phyloP scores from a whole-genome alignment of 2,797 vertebrate genomes.

The Crenichthys baileyi region DNA sequence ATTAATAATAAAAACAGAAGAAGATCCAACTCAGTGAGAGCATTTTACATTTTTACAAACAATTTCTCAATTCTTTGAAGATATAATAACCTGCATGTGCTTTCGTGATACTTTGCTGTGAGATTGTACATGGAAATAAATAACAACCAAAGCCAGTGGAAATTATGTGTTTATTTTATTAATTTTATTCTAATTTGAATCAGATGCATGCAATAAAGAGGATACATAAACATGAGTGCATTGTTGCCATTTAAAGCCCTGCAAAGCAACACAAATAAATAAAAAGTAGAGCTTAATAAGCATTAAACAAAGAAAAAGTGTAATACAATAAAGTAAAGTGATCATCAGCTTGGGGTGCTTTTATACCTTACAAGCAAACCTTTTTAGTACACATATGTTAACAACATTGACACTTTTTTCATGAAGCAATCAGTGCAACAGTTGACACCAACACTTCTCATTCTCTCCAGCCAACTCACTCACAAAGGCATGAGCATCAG shows the following conservation, averaged over 20 bases:
- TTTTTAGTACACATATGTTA: neutral
- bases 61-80: neutral
- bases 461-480: slow-evolving; percentile 19
- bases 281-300: neutral
- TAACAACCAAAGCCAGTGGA: slow-evolving; percentile 12
- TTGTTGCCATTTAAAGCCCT: neutral
- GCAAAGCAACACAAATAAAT: neutral
- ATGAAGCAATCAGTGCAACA: slow-evolving; percentile 14
- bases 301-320: neutral
- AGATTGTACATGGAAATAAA: slow-evolving; percentile 12
- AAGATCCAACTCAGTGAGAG: neutral
- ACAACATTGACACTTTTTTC: neutral
- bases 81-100: neutral
- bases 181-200: neutral
- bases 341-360: too few relatives aligned
- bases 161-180: neutral
- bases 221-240: slow-evolving; percentile 4
- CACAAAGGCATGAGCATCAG: slow-evolving; percentile 14
- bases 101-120: slow-evolving; percentile 1
- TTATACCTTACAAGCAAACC: neutral
- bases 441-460: slow-evolving; percentile 10
- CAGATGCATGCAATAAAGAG: neutral
- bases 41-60: slow-evolving; percentile 8
- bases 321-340: neutral
- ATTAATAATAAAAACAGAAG: slow-evolving; percentile 25